Percentiles rank a stretch among this genome's conserved stretches.
These are phyloP conservation scores for Acanthurus leucopareius DNA, from an alignment of 2,797 vertebrate genomes.

Conservation along the genomic window DNA sequence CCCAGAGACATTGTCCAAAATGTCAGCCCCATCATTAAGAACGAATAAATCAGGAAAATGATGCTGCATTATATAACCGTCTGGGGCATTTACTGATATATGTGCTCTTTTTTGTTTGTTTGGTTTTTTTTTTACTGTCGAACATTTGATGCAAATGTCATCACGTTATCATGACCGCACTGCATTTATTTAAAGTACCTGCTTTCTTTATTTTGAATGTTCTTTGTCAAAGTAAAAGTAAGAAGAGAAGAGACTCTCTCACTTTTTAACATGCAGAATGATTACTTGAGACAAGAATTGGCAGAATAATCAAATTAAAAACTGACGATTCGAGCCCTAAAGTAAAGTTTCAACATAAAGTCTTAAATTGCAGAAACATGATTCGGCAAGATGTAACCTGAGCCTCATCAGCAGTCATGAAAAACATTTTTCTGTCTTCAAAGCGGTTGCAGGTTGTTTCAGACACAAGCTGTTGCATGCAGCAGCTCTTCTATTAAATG, in stretches of 20 bases:
- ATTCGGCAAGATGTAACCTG: background rate
- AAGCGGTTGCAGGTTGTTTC: background rate
- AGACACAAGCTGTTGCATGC: constrained; percentile 61
- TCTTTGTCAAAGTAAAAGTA: background rate
- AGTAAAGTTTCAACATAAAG: background rate
- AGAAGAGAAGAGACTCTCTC: background rate
- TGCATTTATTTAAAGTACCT: background rate
- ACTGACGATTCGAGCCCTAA: background rate
- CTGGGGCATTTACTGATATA: constrained; percentile 44
- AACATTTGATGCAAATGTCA: background rate
- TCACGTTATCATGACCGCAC: background rate
- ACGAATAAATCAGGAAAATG: constrained; percentile 55
- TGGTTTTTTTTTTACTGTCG: constrained; percentile 1
- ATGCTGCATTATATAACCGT: constrained; percentile 40
- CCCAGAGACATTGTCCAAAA: constrained; percentile 66
- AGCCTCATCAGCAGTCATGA: background rate
- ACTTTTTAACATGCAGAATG: background rate
- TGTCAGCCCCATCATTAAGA: constrained; percentile 71
- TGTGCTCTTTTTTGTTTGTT: constrained; percentile 2
- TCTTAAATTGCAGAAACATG: background rate
- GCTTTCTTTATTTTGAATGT: background rate
- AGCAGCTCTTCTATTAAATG: constrained; percentile 18
- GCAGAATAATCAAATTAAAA: background rate
- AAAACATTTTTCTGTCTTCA: constrained; percentile 7
- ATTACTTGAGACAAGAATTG: background rate